phyloP scores from a whole-genome alignment of 1,140 invertebrate species.

The Bombus haemorrhoidalis region DNA sequence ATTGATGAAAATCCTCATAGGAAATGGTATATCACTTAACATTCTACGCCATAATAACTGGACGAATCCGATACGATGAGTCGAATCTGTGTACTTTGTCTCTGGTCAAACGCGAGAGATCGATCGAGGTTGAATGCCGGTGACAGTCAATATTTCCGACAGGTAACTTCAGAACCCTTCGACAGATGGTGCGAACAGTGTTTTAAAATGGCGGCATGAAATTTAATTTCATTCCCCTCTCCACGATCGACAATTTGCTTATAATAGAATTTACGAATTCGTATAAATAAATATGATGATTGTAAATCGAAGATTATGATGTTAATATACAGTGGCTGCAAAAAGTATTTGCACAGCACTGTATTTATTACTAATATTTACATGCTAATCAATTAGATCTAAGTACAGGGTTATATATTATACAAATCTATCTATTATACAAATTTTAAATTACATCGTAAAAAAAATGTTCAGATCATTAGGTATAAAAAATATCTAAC shows the following conservation, averaged over 20 bases:
- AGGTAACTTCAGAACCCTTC: neutral
- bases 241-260: neutral
- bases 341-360: too few species aligned
- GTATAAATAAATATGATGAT: neutral
- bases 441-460: too few species aligned
- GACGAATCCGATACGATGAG: too few species aligned
- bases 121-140: constrained; percentile 25
- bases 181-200: constrained; percentile 14
- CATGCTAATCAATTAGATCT: too few species aligned
- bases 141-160: constrained; percentile 15
- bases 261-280: constrained; percentile 31
- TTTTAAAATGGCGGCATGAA: neutral
- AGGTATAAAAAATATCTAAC: too few species aligned
- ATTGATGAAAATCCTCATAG: neutral
- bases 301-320: neutral
- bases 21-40: neutral
- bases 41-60: constrained; percentile 16
- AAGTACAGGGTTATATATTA: too few species aligned
- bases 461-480: too few species aligned
- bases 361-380: too few species aligned
- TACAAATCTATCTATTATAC: too few species aligned
- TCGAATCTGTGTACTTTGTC: too few species aligned
- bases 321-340: too few species aligned
- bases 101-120: constrained; percentile 2
- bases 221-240: constrained; percentile 16